phyloP scores from a whole-genome alignment of 2,113 vertebrate genomes.

The Etia nguti region DNA sequence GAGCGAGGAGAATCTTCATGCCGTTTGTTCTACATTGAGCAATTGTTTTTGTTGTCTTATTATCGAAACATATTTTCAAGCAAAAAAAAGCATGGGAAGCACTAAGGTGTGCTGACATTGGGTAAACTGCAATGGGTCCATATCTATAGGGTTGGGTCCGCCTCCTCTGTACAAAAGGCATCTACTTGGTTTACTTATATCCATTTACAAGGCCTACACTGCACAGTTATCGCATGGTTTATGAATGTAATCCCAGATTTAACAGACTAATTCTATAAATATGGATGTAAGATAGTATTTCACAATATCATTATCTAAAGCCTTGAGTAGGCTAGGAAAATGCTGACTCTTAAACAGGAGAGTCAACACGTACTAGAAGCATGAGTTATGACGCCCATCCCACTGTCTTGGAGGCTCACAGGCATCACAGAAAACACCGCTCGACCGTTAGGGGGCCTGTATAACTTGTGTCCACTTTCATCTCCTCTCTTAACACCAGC shows the following conservation, averaged over 20 bases:
- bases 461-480: neutral
- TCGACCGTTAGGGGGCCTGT: neutral
- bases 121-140: neutral
- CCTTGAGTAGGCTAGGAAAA: neutral
- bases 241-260: neutral
- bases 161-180: slow-evolving; percentile 10
- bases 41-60: slow-evolving; percentile 33
- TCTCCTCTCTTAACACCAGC: neutral
- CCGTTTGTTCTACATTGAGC: slow-evolving; percentile 28
- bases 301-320: neutral
- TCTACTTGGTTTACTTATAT: slow-evolving; percentile 8
- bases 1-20: slow-evolving; percentile 18
- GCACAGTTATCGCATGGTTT: neutral
- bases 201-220: neutral
- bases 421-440: neutral
- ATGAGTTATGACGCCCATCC: neutral
- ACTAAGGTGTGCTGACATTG: slow-evolving; percentile 40
- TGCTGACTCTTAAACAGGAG: neutral
- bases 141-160: slow-evolving; percentile 35
- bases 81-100: neutral
- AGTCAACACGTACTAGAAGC: neutral
- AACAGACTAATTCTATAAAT: neutral
- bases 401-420: neutral
- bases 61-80: slow-evolving; percentile 16
- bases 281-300: neutral